These are phyloP conservation scores for Pemphigus obesinymphae DNA, from an alignment of 1,140 invertebrate genomes.

Conservation along the genomic window DNA sequence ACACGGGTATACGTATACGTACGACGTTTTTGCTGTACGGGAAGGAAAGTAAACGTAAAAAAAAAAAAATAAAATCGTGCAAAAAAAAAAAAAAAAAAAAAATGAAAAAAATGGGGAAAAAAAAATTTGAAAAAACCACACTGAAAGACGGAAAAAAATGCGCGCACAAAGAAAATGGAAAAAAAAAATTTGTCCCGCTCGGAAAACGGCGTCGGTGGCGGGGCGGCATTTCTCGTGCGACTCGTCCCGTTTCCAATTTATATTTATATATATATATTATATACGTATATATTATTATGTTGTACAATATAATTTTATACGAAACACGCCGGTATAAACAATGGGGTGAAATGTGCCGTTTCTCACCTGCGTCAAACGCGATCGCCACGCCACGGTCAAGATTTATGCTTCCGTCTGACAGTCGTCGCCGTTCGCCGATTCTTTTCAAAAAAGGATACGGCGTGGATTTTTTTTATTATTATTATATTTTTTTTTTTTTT, in stretches of 20 bases:
- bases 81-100: no score
- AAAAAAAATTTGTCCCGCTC: neutral
- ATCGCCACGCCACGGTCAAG: neutral
- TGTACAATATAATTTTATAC: conserved; percentile 23
- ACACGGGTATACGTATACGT: neutral
- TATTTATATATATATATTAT: no score
- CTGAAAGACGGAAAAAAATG: neutral
- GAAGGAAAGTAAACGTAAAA: neutral
- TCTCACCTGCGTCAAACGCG: conserved; percentile 38
- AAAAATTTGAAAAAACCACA: no score
- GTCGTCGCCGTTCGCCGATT: neutral
- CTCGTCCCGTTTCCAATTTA: no score
- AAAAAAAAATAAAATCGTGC: neutral
- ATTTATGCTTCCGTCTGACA: conserved; percentile 36
- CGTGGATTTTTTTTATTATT: no score
- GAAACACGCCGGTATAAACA: conserved; percentile 33
- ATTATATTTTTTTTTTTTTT: no score
- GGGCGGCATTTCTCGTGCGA: conserved; percentile 5
- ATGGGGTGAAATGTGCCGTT: conserved; percentile 31
- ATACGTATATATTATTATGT: no score
- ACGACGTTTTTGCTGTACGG: neutral
- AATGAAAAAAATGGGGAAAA: no score
- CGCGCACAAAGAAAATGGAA: conserved; percentile 23
- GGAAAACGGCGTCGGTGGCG: neutral
- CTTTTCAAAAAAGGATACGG: no score